These are phyloP conservation scores for Oreotrochilus melanogaster DNA, from an alignment of 2,113 vertebrate genomes.

Conservation along the genomic window DNA sequence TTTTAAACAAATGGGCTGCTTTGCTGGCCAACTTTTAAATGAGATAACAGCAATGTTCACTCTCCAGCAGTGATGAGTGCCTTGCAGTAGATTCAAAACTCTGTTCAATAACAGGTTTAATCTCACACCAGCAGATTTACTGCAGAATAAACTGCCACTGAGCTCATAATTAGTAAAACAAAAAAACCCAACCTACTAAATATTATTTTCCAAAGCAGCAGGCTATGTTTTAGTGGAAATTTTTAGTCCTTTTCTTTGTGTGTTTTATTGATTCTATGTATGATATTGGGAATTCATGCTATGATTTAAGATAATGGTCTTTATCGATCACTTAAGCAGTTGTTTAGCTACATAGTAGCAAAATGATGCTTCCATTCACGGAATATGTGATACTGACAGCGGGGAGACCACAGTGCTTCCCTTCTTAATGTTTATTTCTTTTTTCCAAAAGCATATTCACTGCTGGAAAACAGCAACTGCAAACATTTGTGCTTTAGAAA, in stretches of 20 bases:
- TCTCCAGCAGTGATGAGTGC: slow-evolving; percentile 92
- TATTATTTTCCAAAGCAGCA: slow-evolving; percentile 93
- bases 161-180: slow-evolving; percentile 88
- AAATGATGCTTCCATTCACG: slow-evolving; percentile 90
- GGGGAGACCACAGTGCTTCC: slow-evolving; percentile 75
- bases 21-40: slow-evolving; percentile 92
- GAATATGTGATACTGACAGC: slow-evolving; percentile 86
- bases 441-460: slow-evolving; percentile 67
- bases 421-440: slow-evolving; percentile 76
- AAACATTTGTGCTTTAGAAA: slow-evolving; percentile 78
- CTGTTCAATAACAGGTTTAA: slow-evolving; percentile 89
- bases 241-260: slow-evolving; percentile 86
- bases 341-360: slow-evolving; percentile 92
- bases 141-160: slow-evolving; percentile 87
- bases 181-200: slow-evolving; percentile 82
- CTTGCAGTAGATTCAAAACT: slow-evolving; percentile 90
- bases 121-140: slow-evolving; percentile 90
- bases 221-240: slow-evolving; percentile 92
- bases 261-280: slow-evolving; percentile 95
- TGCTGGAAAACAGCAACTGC: slow-evolving; percentile 77
- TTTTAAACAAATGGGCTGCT: slow-evolving; percentile 95
- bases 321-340: slow-evolving; percentile 97
- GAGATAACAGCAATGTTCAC: slow-evolving; percentile 90
- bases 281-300: slow-evolving; percentile 92
- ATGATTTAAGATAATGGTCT: slow-evolving; percentile 98